These are phyloP conservation scores for Antechinus stuartii DNA, from an alignment of 2,113 vertebrate species.

Conservation along the genomic window DNA sequence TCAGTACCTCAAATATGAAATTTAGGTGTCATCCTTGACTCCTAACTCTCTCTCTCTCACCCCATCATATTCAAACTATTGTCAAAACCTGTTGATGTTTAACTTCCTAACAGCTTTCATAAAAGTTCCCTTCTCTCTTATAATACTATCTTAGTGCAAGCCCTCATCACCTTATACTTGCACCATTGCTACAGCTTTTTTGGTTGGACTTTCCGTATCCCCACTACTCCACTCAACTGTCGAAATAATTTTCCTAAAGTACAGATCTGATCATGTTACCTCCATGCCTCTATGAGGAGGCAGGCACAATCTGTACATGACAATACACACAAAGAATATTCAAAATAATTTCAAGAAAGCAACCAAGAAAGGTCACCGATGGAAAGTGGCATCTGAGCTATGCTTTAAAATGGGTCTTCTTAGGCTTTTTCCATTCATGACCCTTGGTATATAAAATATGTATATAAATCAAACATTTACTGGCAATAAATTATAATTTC, in stretches of 20 bases:
- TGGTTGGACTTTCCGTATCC: neutral
- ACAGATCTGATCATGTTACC: neutral
- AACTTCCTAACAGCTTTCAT: neutral
- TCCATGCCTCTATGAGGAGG: neutral
- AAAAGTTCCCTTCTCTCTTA: neutral
- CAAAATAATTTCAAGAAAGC: neutral
- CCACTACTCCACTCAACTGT: neutral
- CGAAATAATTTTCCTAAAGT: neutral
- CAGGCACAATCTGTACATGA: neutral
- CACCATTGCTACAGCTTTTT: neutral
- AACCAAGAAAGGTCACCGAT: neutral
- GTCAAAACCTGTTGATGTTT: neutral
- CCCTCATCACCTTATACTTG: neutral
- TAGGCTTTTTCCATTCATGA: too few relatives aligned
- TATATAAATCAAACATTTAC: too few relatives aligned
- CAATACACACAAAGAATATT: neutral
- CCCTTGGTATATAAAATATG: too few relatives aligned
- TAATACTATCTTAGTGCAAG: neutral
- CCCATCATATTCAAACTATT: neutral
- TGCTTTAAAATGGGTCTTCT: neutral
- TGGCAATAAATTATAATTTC: too few relatives aligned
- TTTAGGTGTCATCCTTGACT: neutral
- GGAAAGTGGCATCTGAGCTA: neutral
- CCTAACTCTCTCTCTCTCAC: too few relatives aligned
- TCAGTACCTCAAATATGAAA: neutral